phyloP scores from a whole-genome alignment of 2,888 invertebrate genomes.

The Drosophila ezoana region DNA sequence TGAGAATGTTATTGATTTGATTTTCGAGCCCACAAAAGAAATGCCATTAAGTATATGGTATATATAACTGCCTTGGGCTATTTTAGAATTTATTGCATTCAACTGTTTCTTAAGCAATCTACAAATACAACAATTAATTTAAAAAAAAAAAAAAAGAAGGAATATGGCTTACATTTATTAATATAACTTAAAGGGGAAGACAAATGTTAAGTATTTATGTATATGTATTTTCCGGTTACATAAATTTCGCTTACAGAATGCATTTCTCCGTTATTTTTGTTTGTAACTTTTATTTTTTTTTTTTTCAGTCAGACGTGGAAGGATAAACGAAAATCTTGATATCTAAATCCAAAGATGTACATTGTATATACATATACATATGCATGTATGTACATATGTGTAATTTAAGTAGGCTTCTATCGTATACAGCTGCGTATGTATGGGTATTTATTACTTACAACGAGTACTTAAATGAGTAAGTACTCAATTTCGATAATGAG shows the following conservation, averaged over 20 bases:
- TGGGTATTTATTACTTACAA: slow-evolving; percentile 34
- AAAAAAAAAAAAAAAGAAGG: slow-evolving; percentile 12
- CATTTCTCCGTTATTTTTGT: neutral
- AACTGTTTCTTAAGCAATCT: slow-evolving; percentile 36
- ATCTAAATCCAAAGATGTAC: slow-evolving; percentile 9
- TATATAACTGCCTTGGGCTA: slow-evolving; percentile 34
- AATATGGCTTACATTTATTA: slow-evolving; percentile 10
- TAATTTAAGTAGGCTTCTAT: slow-evolving; percentile 15
- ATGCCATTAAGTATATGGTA: too few relatives aligned
- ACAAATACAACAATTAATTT: slow-evolving; percentile 28
- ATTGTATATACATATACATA: slow-evolving; percentile 1
- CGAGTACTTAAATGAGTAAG: slow-evolving; percentile 39
- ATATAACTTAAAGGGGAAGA: slow-evolving; percentile 13
- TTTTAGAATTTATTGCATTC: slow-evolving; percentile 41
- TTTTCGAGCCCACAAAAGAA: neutral
- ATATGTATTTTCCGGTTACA: slow-evolving; percentile 12
- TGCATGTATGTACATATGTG: slow-evolving; percentile 14
- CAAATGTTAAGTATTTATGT: slow-evolving; percentile 10
- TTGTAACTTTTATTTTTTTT: slow-evolving; percentile 1
- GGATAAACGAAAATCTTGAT: slow-evolving; percentile 28
- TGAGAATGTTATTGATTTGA: neutral
- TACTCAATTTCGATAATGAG: slow-evolving; percentile 53
- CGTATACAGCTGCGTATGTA: slow-evolving; percentile 31
- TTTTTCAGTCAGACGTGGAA: slow-evolving; percentile 25
- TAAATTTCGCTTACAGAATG: neutral